Evolutionary conservation across 2,888 invertebrate species (phyloP).

Genomic region (Selenia dentaria): DNA sequence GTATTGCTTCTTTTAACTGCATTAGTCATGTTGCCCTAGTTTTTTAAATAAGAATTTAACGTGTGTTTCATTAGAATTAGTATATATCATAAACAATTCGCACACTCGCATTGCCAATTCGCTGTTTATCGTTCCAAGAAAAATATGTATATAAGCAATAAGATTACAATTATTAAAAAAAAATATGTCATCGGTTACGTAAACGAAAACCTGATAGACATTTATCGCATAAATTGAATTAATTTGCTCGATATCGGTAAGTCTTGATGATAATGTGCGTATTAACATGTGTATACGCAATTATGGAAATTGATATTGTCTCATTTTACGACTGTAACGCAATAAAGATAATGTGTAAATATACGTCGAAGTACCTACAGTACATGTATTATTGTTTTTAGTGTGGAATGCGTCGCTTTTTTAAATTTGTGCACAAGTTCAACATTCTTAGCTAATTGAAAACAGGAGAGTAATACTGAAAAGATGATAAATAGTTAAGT

Average conservation of each 20-base stretch:
- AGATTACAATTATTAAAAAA: conserved; percentile 4
- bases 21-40: too few species aligned
- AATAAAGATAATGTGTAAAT: conserved; percentile 42
- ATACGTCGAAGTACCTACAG: conserved; percentile 1
- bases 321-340: conserved; percentile 42
- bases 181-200: conserved; percentile 15
- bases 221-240: conserved; percentile 36
- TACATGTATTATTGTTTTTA: background rate
- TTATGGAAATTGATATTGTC: conserved; percentile 54
- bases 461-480: too few species aligned
- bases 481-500: too few species aligned
- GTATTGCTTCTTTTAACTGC: too few species aligned
- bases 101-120: conserved; percentile 60
- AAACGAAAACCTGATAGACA: conserved; percentile 19
- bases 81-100: conserved; percentile 5
- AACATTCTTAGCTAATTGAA: too few species aligned
- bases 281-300: conserved; percentile 45
- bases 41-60: too few species aligned
- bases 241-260: conserved; percentile 44
- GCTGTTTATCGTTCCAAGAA: conserved; percentile 34
- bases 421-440: too few species aligned
- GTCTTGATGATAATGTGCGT: conserved; percentile 46
- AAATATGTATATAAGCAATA: background rate
- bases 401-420: too few species aligned
- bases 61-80: too few species aligned